Conservation (phyloP, 2,113 vertebrate species). For the Hystrix brachyura region DNA sequence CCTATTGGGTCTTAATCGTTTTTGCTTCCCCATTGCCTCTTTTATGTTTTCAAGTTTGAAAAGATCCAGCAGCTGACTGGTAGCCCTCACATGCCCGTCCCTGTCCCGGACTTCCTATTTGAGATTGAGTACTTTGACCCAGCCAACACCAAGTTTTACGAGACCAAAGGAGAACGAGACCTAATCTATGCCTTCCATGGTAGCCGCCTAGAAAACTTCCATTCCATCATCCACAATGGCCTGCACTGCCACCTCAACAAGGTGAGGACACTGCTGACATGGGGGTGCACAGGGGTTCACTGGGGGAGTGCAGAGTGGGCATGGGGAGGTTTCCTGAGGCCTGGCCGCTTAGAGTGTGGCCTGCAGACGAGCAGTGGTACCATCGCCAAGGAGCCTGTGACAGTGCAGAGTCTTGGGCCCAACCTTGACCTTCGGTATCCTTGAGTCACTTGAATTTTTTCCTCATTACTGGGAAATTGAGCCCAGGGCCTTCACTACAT, state of each 20-base stretch:
- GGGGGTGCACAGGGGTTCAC: not conserved
- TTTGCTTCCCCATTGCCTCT: not conserved
- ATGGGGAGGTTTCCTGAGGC: not conserved
- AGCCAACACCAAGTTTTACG: conserved; percentile 94
- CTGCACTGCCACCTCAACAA: conserved; percentile 98
- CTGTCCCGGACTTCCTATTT: conserved; percentile 96
- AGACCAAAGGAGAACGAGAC: conserved; percentile 92
- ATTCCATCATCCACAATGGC: conserved; percentile 98
- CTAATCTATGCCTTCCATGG: conserved; percentile 98
- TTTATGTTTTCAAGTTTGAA: conserved; percentile 89
- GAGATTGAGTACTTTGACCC: conserved; percentile 95
- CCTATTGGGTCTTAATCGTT: not conserved
- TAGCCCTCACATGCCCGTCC: conserved; percentile 87
- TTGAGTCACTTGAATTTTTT: not conserved
- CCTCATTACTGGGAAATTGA: not conserved
- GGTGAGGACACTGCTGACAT: conserved; percentile 84
- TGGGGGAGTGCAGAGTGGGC: not conserved
- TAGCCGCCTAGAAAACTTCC: conserved; percentile 98
- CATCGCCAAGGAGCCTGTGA: not conserved
- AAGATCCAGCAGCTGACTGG: conserved; percentile 94
- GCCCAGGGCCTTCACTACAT: not conserved
- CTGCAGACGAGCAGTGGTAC: not conserved
- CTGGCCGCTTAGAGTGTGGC: not conserved
- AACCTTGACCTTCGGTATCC: not conserved
- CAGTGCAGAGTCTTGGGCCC: not conserved